phyloP scores from a whole-genome alignment of 1,140 invertebrate species.

The Danaus melanippus region DNA sequence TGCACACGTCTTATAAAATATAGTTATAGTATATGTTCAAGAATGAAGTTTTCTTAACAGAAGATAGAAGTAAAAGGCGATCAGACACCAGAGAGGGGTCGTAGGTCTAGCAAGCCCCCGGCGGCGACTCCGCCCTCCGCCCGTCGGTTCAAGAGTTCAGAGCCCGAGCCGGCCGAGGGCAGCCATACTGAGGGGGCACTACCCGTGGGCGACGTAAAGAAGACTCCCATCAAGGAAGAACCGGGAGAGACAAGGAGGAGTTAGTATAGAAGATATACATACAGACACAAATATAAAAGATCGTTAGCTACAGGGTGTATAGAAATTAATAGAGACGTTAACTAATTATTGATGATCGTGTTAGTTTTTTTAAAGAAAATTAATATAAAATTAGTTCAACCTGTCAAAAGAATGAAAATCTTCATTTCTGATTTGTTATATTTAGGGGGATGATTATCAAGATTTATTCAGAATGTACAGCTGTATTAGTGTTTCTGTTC shows the following conservation, averaged over 20 bases:
- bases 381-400: too few species aligned
- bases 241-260: slow-evolving; percentile 38
- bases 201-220: slow-evolving; percentile 29
- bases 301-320: background rate
- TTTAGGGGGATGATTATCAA: too few species aligned
- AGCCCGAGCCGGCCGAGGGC: slow-evolving; percentile 57
- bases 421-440: too few species aligned
- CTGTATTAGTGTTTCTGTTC: too few species aligned
- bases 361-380: too few species aligned
- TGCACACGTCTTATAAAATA: too few species aligned
- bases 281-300: too few species aligned
- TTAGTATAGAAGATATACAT: slow-evolving; percentile 16
- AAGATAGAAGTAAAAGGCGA: slow-evolving; percentile 66
- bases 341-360: too few species aligned
- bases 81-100: slow-evolving; percentile 60
- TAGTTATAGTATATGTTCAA: too few species aligned
- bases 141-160: slow-evolving; percentile 48
- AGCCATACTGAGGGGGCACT: slow-evolving; percentile 51
- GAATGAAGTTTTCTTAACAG: slow-evolving; percentile 27
- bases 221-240: slow-evolving; percentile 49
- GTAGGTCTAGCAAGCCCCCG: slow-evolving; percentile 41
- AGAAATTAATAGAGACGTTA: background rate
- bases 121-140: slow-evolving; percentile 53
- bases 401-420: too few species aligned
- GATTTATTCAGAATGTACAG: too few species aligned